phyloP scores from a whole-genome alignment of 2,113 vertebrate genomes.

The Lampris megalopsis region DNA sequence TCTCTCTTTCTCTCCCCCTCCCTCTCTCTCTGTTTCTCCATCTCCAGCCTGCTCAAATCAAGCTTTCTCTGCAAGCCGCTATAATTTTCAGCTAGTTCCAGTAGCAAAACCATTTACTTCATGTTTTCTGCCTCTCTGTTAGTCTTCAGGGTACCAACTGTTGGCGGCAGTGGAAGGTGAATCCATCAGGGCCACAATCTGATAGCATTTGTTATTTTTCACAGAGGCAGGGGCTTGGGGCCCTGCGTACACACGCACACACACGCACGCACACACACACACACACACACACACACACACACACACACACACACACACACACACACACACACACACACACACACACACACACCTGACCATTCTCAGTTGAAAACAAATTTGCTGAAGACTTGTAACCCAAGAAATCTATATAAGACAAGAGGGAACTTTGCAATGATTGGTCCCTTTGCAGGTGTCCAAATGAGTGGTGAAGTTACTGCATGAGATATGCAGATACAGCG shows the following conservation, averaged over 20 bases:
- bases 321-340: too few species aligned
- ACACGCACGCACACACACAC: too few species aligned
- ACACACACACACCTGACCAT: too few species aligned
- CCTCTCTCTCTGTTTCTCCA: constrained; percentile 42
- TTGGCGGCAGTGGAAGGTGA: constrained; percentile 38
- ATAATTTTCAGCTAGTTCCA: constrained; percentile 78
- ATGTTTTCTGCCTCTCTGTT: constrained; percentile 57
- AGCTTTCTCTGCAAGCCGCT: constrained; percentile 65
- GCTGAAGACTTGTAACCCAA: too few species aligned
- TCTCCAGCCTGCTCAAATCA: constrained; percentile 67
- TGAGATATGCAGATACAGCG: neutral
- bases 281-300: too few species aligned
- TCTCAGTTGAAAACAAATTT: too few species aligned
- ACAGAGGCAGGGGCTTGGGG: too few species aligned
- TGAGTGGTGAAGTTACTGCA: neutral
- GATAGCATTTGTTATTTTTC: constrained; percentile 37
- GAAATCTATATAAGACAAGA: neutral
- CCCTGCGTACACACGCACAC: too few species aligned
- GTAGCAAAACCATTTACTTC: constrained; percentile 45
- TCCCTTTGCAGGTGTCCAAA: constrained; percentile 3
- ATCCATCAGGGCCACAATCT: constrained; percentile 54
- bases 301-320: too few species aligned
- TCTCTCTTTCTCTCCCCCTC: constrained; percentile 41
- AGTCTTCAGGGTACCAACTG: constrained; percentile 49
- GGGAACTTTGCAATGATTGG: neutral